These are phyloP conservation scores for Gephyroberyx darwinii DNA, from an alignment of 2,797 vertebrate genomes.

Conservation along the genomic window DNA sequence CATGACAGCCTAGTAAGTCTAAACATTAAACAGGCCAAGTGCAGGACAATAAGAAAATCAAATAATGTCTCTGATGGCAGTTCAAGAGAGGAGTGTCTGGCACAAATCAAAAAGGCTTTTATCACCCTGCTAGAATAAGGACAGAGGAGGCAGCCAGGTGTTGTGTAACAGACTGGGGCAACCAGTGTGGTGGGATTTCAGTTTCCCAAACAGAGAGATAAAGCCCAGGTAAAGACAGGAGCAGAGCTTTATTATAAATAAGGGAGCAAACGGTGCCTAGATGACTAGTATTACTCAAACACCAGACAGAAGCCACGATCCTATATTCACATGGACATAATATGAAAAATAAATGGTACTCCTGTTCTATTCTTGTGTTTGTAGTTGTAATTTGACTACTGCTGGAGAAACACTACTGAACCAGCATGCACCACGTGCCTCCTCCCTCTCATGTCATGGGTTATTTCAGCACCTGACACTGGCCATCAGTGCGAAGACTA, in stretches of 20 bases:
- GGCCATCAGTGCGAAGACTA: not conserved
- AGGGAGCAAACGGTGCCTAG: not conserved
- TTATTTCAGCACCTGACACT: constrained; percentile 17
- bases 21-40: too few species aligned
- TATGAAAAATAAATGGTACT: constrained; percentile 14
- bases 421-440: constrained; percentile 30
- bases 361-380: constrained; percentile 46
- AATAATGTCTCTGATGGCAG: not conserved
- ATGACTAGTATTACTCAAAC: not conserved
- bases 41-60: not conserved
- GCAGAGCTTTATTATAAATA: constrained; percentile 24
- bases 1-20: too few species aligned
- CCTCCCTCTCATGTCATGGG: constrained; percentile 36
- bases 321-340: constrained; percentile 27
- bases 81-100: constrained; percentile 13
- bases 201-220: constrained; percentile 28
- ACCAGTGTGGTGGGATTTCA: constrained; percentile 60
- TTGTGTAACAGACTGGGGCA: constrained; percentile 60
- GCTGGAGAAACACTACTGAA: constrained; percentile 17
- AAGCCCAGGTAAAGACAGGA: not conserved
- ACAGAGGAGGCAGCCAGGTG: constrained; percentile 23
- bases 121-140: constrained; percentile 17
- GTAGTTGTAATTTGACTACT: constrained; percentile 17
- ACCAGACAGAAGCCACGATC: constrained; percentile 14
- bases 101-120: constrained; percentile 28